These are phyloP conservation scores for Bucco capensis DNA, from an alignment of 2,113 vertebrate species.

Conservation along the genomic window DNA sequence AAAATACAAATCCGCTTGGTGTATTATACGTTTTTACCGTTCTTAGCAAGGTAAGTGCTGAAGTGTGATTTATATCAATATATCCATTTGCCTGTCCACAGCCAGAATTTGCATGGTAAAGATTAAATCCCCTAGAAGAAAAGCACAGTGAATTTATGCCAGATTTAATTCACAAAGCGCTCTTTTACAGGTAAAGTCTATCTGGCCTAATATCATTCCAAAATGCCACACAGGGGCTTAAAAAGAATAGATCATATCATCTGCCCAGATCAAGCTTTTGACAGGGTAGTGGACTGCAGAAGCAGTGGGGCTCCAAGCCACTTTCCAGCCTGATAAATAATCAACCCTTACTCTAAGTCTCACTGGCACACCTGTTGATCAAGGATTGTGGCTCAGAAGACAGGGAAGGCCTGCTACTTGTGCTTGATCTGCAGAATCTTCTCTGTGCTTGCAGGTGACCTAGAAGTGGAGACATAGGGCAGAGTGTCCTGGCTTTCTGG, in stretches of 20 bases:
- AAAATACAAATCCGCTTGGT: slow-evolving; percentile 27
- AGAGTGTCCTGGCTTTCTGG: not conserved
- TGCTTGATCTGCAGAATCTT: not conserved
- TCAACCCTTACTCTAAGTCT: not conserved
- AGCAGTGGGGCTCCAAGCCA: not conserved
- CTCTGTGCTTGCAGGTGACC: too few relatives aligned
- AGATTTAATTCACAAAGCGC: not conserved
- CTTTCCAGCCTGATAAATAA: not conserved
- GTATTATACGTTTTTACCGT: slow-evolving; percentile 39
- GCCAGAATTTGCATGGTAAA: slow-evolving; percentile 26
- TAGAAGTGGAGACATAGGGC: not conserved
- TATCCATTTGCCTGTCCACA: not conserved
- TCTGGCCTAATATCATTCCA: not conserved
- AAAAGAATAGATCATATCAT: not conserved
- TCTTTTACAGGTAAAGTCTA: not conserved
- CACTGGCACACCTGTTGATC: not conserved
- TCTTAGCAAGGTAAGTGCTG: slow-evolving; percentile 33
- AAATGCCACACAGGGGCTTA: not conserved
- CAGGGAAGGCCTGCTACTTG: not conserved
- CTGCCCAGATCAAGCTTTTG: not conserved
- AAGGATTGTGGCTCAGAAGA: not conserved
- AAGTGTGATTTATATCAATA: slow-evolving; percentile 37
- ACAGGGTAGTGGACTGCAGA: not conserved
- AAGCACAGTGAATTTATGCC: not conserved
- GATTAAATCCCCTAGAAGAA: not conserved